Conservation (phyloP, 2,797 vertebrate species). For the Chlorospingus semifuscus region DNA sequence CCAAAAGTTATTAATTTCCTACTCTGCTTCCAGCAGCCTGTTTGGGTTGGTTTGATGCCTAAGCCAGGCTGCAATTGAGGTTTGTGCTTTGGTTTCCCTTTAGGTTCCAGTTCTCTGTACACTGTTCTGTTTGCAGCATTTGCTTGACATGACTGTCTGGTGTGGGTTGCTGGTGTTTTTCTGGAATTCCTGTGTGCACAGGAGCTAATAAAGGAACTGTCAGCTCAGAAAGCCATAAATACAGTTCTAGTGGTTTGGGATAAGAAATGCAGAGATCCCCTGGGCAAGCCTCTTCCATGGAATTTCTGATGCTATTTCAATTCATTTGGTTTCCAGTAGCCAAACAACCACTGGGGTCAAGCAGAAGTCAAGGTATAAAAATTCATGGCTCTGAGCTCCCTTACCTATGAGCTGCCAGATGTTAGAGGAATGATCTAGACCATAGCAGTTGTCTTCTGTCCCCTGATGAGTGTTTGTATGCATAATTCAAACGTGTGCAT, state of each 20-base stretch:
- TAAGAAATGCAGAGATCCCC: background rate
- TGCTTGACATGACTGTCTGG: background rate
- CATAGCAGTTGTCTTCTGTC: background rate
- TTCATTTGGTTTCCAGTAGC: conserved; percentile 13
- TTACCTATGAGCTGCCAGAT: background rate
- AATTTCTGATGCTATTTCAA: conserved; percentile 8
- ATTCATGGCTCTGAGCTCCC: background rate
- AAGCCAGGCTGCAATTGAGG: conserved; percentile 31
- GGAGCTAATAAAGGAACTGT: conserved; percentile 36
- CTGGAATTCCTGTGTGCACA: conserved; percentile 26
- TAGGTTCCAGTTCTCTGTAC: background rate
- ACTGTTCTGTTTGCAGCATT: background rate
- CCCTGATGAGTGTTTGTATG: background rate
- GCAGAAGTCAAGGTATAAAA: conserved; percentile 48
- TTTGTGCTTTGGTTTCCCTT: conserved; percentile 31
- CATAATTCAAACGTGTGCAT: background rate
- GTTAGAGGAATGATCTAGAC: background rate
- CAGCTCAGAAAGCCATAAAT: conserved; percentile 8
- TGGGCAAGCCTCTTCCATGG: background rate
- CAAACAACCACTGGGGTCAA: conserved; percentile 4
- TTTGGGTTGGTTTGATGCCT: conserved; percentile 53
- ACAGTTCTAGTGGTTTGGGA: background rate
- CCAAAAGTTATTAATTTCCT: conserved; percentile 7
- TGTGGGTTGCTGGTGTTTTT: conserved; percentile 26
- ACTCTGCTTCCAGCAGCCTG: conserved; percentile 4